Evolutionary conservation across 2,888 invertebrate genomes (phyloP).

Genomic region (Athetis lepigone): DNA sequence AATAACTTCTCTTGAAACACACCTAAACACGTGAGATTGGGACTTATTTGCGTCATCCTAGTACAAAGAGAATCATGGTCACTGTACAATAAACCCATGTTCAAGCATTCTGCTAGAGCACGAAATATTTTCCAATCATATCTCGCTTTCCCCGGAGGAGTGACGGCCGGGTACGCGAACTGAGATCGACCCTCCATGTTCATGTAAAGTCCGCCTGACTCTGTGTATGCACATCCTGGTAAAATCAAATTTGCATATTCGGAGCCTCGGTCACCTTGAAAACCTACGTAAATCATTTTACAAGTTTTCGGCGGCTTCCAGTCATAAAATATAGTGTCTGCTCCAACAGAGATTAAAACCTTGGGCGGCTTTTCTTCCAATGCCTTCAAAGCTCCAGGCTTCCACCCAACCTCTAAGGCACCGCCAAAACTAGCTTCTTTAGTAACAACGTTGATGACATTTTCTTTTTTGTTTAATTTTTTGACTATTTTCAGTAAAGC

Average conservation of each 20-base stretch:
- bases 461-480: constrained; percentile 59
- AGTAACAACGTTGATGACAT: constrained; percentile 96
- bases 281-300: constrained; percentile 96
- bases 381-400: constrained; percentile 92
- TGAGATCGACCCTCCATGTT: constrained; percentile 99
- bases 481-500: constrained; percentile 61
- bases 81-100: constrained; percentile 73
- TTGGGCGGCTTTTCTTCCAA: constrained; percentile 92
- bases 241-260: constrained; percentile 96
- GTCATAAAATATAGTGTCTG: constrained; percentile 95
- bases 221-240: constrained; percentile 99
- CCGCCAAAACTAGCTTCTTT: constrained; percentile 97
- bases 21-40: constrained; percentile 76
- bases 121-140: constrained; percentile 99
- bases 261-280: constrained; percentile 98
- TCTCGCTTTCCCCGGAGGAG: constrained; percentile 97
- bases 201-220: constrained; percentile 97
- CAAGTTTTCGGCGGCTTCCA: constrained; percentile 94
- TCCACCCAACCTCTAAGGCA: constrained; percentile 98
- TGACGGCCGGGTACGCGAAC: constrained; percentile 95
- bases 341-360: constrained; percentile 97
- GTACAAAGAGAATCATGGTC: constrained; percentile 72
- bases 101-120: constrained; percentile 81
- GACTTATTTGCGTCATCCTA: constrained; percentile 81
- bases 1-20: constrained; percentile 76